Base-by-base conservation (phyloP, 2,888 invertebrate genomes). In the Parnassius glacialis region DNA sequence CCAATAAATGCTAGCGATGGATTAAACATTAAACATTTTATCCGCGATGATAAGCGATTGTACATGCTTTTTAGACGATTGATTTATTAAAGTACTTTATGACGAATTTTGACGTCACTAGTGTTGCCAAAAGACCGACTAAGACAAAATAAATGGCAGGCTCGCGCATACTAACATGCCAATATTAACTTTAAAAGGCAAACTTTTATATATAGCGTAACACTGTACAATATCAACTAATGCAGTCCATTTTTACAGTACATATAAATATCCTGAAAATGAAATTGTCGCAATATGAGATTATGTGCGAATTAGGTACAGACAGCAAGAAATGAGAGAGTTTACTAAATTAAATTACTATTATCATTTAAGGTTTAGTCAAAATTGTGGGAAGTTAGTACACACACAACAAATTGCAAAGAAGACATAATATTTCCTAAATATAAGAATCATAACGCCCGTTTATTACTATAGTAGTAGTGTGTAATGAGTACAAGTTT, bases 161-260 rank as follows among this genome's bases (percentile, higher is more conserved):
- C 12, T 47, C 51, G 47, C 43, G 48, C 20, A 41, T 12, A 20
- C 13, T 41, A 11, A 45, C 10, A 44, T 41, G 53, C 57, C 42
- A 48, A 57, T 45, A 52, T 59, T 53, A 48, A 53, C 34, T 16
- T 52, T 41, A 59, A 45, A 59, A 59, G 53, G 54, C 52, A n/a
- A 43, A 25, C 48, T 54, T 58, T 62, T 57, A 13, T 53, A 13
- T 53, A 56, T 45, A 20, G 58, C 58, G 51, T 51, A 54, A 47
- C 25, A 43, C n/a, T 57, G 10, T 61, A 52, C 47, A 57, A 48
- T 61, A 61, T 61, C 56, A 56, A 51, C 43, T 48, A 56, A 47
- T 9, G 50, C 57, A 57, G 51, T 51, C 25, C 57, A 51, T 51
- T 57, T 51, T n/a, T 57, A 48, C 34, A 57, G 16, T 13, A 54